These are phyloP conservation scores for Atlantisia rogersi DNA, from an alignment of 2,113 vertebrate genomes.

Conservation along the genomic window DNA sequence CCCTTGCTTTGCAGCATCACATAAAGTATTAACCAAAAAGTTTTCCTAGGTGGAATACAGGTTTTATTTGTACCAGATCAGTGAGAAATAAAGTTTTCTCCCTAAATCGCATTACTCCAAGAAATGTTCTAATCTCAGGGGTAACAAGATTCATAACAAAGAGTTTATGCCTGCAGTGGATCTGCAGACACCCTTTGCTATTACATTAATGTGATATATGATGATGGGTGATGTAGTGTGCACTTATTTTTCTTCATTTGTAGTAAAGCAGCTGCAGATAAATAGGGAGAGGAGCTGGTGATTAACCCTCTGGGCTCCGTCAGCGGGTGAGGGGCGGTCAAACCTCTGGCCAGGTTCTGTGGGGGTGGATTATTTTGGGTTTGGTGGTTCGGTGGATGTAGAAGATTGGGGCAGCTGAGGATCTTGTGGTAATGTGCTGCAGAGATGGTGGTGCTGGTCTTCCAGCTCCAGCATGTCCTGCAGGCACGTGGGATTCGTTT, in stretches of 20 bases:
- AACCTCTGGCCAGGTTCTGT: background rate
- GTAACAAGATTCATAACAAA: background rate
- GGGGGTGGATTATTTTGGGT: no score
- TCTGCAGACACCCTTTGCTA: background rate
- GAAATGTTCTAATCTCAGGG: background rate
- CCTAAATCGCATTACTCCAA: background rate
- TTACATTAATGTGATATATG: background rate
- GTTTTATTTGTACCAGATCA: background rate
- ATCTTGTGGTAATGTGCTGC: background rate
- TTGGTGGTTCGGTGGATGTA: no score
- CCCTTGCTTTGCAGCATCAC: background rate
- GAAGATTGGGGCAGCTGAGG: background rate
- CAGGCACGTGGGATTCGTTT: background rate
- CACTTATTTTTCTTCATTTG: background rate
- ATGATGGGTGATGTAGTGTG: background rate
- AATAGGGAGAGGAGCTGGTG: background rate
- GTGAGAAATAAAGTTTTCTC: conserved; percentile 10
- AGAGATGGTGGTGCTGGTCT: background rate
- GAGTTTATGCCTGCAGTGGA: background rate
- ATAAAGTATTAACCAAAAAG: background rate
- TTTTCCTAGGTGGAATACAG: background rate
- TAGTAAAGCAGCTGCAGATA: background rate
- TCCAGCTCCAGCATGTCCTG: background rate
- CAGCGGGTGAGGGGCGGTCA: background rate
- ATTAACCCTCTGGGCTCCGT: background rate